Evolutionary conservation across 2,888 invertebrate species (phyloP).

Genomic region (Pandemis corylana): DNA sequence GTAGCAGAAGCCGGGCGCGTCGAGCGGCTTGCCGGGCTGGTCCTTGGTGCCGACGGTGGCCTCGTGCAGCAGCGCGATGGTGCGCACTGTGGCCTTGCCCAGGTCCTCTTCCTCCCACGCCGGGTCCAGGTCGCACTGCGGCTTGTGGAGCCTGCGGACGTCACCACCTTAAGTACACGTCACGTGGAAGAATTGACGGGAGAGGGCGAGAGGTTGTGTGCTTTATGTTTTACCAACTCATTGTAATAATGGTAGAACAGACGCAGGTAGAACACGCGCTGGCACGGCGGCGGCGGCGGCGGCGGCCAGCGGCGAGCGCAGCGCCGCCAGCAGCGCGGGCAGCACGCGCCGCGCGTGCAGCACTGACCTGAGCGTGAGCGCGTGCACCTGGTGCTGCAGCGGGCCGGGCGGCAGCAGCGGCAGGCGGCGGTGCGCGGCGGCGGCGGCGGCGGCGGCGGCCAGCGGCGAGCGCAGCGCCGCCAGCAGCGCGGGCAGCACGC

Average conservation of each 20-base stretch:
- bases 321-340: no score
- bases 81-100: slow-evolving; percentile 86
- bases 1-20: slow-evolving; percentile 92
- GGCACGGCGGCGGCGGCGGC: slow-evolving; percentile 54
- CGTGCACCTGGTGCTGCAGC: slow-evolving; percentile 87
- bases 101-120: slow-evolving; percentile 91
- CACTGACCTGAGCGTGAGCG: slow-evolving; percentile 87
- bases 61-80: slow-evolving; percentile 85
- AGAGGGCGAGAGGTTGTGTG: no score
- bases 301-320: no score
- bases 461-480: no score
- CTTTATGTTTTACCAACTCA: no score
- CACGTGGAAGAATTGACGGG: no score
- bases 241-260: no score
- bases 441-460: background rate
- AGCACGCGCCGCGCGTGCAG: no score
- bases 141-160: slow-evolving; percentile 86
- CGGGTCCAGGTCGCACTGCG: slow-evolving; percentile 91
- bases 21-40: slow-evolving; percentile 64
- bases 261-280: no score
- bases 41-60: slow-evolving; percentile 68
- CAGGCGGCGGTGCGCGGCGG: slow-evolving; percentile 85
- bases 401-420: slow-evolving; percentile 74
- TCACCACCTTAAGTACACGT: no score
- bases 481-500: no score